phyloP scores from a whole-genome alignment of 2,113 vertebrate species.

The Dermatemys mawii region DNA sequence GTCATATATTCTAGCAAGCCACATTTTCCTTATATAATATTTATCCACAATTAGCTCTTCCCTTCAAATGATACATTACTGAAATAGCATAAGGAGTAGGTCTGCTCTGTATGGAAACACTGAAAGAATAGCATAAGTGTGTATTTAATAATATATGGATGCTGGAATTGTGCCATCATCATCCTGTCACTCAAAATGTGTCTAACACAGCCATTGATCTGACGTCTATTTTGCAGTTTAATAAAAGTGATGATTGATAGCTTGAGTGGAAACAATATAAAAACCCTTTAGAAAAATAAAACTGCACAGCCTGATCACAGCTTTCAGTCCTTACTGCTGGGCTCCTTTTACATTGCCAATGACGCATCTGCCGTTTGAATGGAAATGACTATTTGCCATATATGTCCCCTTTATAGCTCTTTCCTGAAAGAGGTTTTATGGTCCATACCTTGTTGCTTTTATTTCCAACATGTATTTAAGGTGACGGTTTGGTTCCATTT shows the following conservation, averaged over 20 bases:
- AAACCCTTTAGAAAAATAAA: conserved; percentile 42
- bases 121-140: conserved; percentile 17
- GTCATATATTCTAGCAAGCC: conserved; percentile 26
- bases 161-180: conserved; percentile 53
- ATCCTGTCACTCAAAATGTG: conserved; percentile 55
- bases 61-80: background rate
- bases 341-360: background rate
- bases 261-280: conserved; percentile 35
- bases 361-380: background rate
- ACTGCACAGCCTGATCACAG: background rate
- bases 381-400: background rate
- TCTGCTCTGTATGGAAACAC: background rate
- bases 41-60: conserved; percentile 1
- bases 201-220: conserved; percentile 43
- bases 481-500: background rate
- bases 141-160: conserved; percentile 56
- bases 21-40: conserved; percentile 28
- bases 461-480: background rate
- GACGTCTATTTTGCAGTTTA: conserved; percentile 40
- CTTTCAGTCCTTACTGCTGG: background rate
- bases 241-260: conserved; percentile 60
- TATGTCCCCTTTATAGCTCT: background rate
- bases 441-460: background rate
- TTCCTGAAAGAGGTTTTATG: conserved; percentile 1
- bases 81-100: background rate